Conservation (phyloP, 1,140 invertebrate species). For the Pristionchus pacificus region DNA sequence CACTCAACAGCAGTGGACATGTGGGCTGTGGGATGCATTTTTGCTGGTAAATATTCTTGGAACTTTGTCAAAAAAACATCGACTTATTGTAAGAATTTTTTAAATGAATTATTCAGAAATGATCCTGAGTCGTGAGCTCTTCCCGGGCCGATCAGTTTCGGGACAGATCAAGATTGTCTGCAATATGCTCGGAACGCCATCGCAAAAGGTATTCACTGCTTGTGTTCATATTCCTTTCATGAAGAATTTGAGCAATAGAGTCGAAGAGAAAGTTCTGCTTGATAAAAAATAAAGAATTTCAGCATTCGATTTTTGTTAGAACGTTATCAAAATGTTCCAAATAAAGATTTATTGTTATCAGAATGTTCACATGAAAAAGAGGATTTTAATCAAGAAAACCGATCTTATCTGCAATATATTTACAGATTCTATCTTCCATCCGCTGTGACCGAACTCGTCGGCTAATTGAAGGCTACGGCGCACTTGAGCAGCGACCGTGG, state of each 20-base stretch:
- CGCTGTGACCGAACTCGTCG: slow-evolving; percentile 45
- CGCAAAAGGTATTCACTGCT: slow-evolving; percentile 45
- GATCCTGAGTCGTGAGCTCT: slow-evolving; percentile 84
- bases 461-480: slow-evolving; percentile 42
- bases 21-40: slow-evolving; percentile 97
- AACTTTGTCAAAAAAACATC: not conserved
- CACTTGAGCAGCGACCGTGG: slow-evolving; percentile 30
- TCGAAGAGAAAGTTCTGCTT: no score
- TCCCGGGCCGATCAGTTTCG: slow-evolving; percentile 71
- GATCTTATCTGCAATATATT: no score
- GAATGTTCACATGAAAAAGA: slow-evolving; percentile 1
- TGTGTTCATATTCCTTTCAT: slow-evolving; percentile 4
- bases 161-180: slow-evolving; percentile 50
- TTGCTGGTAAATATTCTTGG: slow-evolving; percentile 66
- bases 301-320: not conserved
- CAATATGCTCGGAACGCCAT: slow-evolving; percentile 41
- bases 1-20: slow-evolving; percentile 73
- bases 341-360: no score
- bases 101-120: slow-evolving; percentile 63
- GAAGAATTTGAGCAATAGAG: no score
- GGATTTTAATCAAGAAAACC: no score
- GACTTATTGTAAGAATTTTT: not conserved
- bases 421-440: slow-evolving; percentile 45
- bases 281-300: no score
- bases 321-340: no score